Evolutionary conservation across 2,888 invertebrate species (phyloP).

Genomic region (Nemotelus nigrinus): DNA sequence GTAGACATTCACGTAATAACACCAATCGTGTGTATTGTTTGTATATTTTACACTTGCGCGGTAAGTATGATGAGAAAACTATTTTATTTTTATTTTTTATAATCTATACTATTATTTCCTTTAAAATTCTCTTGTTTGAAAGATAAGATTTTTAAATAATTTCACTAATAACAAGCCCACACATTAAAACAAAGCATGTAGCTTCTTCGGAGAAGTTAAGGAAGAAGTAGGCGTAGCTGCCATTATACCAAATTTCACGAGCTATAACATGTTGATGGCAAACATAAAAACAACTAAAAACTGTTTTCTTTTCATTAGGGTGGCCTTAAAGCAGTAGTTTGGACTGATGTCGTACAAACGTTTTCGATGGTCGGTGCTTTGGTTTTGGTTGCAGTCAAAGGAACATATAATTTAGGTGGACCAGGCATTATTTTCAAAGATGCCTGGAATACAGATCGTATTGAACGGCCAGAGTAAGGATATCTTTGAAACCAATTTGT

Average conservation of each 20-base stretch:
- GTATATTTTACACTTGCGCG: constrained; percentile 86
- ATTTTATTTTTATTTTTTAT: not conserved
- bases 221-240: too few species aligned
- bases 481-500: constrained; percentile 10
- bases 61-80: constrained; percentile 67
- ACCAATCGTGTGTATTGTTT: constrained; percentile 83
- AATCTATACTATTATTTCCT: too few species aligned
- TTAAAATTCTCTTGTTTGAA: too few species aligned
- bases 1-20: constrained; percentile 84
- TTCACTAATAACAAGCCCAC: too few species aligned
- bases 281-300: too few species aligned
- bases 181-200: too few species aligned
- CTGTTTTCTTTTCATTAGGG: constrained; percentile 67
- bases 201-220: too few species aligned
- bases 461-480: constrained; percentile 76
- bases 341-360: constrained; percentile 83
- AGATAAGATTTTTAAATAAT: too few species aligned
- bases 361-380: constrained; percentile 81
- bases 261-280: too few species aligned
- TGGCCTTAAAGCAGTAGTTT: constrained; percentile 80
- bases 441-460: constrained; percentile 75
- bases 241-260: too few species aligned
- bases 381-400: constrained; percentile 77
- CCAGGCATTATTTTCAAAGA: constrained; percentile 72
- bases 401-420: constrained; percentile 79